A percentile compares a stretch with the other conserved stretches of the same genome.
Evolutionary conservation across 53 echinoderm and acorn worm genomes (phyloP).

Genomic region (Actinopyga echinites): DNA sequence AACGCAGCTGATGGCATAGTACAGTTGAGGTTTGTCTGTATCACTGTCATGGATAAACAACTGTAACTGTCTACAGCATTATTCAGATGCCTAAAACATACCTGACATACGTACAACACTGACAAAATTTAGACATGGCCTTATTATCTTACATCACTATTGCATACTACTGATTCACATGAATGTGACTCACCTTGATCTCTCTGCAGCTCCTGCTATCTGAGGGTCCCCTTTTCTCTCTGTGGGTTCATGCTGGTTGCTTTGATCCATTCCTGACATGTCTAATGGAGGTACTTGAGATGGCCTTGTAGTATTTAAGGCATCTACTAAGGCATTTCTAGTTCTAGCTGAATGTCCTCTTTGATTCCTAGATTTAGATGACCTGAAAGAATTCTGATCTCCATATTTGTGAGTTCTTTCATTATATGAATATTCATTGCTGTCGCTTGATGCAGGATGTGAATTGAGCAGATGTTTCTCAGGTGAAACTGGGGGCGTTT

Average conservation of each 20-base stretch:
- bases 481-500: slow-evolving; percentile 68
- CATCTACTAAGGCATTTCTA: slow-evolving; percentile 75
- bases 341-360: slow-evolving; percentile 57
- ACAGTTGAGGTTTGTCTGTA: too few relatives aligned
- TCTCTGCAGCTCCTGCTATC: too few relatives aligned
- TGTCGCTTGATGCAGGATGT: not conserved
- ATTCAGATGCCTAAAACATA: too few relatives aligned
- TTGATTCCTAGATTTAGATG: slow-evolving; percentile 5
- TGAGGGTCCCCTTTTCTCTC: too few relatives aligned
- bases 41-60: too few relatives aligned
- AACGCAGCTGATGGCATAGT: too few relatives aligned
- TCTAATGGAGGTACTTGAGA: slow-evolving; percentile 68
- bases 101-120: too few relatives aligned
- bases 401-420: slow-evolving; percentile 25
- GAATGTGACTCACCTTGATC: not conserved
- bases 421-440: slow-evolving; percentile 2
- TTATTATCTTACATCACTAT: too few relatives aligned
- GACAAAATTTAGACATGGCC: too few relatives aligned
- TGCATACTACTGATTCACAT: slow-evolving; percentile 13
- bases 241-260: not conserved
- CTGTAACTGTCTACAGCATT: too few relatives aligned
- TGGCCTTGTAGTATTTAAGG: slow-evolving; percentile 49
- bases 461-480: slow-evolving; percentile 47
- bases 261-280: slow-evolving; percentile 45
- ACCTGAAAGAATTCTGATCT: slow-evolving; percentile 18